These are phyloP conservation scores for Zootoca vivipara DNA, from an alignment of 2,113 vertebrate species.

Conservation along the genomic window DNA sequence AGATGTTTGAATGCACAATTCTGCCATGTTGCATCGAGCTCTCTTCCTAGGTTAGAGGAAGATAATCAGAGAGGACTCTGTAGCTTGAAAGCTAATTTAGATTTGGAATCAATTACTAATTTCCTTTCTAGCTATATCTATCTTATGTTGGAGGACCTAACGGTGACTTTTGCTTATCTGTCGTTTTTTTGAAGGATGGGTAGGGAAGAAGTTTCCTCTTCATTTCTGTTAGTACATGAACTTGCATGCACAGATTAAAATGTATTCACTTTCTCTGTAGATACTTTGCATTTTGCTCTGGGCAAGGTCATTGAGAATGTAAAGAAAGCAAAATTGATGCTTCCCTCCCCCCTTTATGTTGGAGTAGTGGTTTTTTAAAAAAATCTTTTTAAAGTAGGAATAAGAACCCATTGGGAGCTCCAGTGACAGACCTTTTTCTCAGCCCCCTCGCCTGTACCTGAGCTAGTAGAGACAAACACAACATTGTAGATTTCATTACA, in stretches of 20 bases:
- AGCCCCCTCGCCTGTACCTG: background rate
- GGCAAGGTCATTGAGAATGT: background rate
- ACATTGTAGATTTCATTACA: background rate
- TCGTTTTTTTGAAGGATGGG: background rate
- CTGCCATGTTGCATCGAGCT: background rate
- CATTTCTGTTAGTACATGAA: background rate
- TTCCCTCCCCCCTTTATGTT: background rate
- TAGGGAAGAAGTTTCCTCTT: background rate
- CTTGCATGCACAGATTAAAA: background rate
- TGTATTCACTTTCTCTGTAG: background rate
- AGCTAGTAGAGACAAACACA: background rate
- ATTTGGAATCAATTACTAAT: background rate
- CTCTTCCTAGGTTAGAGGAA: background rate
- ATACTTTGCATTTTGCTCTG: conserved; percentile 5
- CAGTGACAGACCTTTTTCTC: background rate
- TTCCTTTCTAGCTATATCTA: background rate
- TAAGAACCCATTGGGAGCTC: background rate
- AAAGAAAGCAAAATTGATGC: background rate
- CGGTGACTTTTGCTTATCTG: background rate
- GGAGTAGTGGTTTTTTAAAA: background rate
- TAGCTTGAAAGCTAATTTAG: background rate
- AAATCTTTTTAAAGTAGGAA: background rate
- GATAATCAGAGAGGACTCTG: background rate
- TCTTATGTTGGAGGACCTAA: background rate
- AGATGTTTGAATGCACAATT: background rate